Evolutionary conservation across 2,888 invertebrate genomes (phyloP).

Genomic region (Caprella mutica): DNA sequence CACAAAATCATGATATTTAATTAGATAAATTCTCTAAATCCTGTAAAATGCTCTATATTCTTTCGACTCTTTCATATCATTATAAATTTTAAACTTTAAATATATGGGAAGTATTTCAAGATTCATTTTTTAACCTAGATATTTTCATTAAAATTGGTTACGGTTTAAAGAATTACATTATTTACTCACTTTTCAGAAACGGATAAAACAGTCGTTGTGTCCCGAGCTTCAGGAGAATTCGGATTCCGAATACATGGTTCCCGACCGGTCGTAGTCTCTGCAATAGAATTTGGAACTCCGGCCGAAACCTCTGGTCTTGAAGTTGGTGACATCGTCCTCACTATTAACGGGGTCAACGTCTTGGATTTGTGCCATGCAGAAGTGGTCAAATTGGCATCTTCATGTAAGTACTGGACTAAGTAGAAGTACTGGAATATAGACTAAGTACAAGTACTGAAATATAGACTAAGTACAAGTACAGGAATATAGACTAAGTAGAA

Average conservation of each 20-base stretch:
- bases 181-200: too few relatives aligned
- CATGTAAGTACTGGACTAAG: slow-evolving; percentile 50
- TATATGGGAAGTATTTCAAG: neutral
- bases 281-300: slow-evolving; percentile 85
- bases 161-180: too few relatives aligned
- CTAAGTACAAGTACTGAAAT: too few relatives aligned
- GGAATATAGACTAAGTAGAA: too few relatives aligned
- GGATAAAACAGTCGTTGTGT: slow-evolving; percentile 73
- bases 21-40: too few relatives aligned
- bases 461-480: too few relatives aligned
- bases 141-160: too few relatives aligned
- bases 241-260: slow-evolving; percentile 92
- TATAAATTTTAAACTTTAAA: neutral
- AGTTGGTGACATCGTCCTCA: slow-evolving; percentile 86
- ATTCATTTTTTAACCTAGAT: too few relatives aligned
- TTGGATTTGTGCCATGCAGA: slow-evolving; percentile 86
- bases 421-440: too few relatives aligned
- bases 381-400: slow-evolving; percentile 81
- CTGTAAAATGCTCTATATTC: too few relatives aligned
- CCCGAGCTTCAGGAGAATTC: slow-evolving; percentile 69
- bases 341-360: slow-evolving; percentile 80
- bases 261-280: slow-evolving; percentile 90
- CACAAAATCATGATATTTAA: too few relatives aligned
- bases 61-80: neutral
- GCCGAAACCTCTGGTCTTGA: slow-evolving; percentile 83